Conservation (phyloP, 2,113 vertebrate genomes). For the Cyprinodon variegatus region DNA sequence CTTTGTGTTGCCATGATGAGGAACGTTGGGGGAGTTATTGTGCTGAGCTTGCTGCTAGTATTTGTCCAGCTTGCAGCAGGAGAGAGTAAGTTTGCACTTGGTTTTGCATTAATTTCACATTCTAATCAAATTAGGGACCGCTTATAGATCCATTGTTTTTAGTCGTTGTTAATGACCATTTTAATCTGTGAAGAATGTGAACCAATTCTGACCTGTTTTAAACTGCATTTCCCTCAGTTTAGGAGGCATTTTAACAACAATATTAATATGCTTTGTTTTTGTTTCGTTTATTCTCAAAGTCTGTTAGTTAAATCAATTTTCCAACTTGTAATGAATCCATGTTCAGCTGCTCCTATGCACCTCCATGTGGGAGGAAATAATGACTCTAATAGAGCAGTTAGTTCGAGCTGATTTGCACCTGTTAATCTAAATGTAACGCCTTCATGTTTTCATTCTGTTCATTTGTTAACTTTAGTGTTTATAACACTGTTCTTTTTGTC, state of each 20-base stretch:
- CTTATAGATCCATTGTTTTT: not conserved
- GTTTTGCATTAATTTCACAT: not conserved
- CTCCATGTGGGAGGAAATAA: not conserved
- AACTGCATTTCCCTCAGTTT: not conserved
- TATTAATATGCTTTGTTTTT: not conserved
- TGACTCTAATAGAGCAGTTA: not conserved
- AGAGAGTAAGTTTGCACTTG: constrained; percentile 50
- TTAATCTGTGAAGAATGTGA: not conserved
- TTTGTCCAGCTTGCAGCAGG: constrained; percentile 12
- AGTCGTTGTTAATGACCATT: not conserved
- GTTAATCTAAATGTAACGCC: not conserved
- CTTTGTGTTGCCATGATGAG: constrained; percentile 60
- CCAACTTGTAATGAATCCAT: not conserved
- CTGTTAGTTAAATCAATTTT: not conserved
- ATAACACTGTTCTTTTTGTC: not conserved
- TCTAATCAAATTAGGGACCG: not conserved
- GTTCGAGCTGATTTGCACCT: not conserved
- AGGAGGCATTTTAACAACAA: not conserved
- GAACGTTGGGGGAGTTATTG: constrained; percentile 2
- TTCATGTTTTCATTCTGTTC: not conserved
- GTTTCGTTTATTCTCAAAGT: not conserved
- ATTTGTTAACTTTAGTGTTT: not conserved
- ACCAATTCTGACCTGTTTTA: not conserved
- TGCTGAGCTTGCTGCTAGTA: constrained; percentile 49
- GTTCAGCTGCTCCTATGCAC: not conserved